These are phyloP conservation scores for Steinernema hermaphroditum DNA, from an alignment of 2,888 invertebrate species.

Conservation along the genomic window DNA sequence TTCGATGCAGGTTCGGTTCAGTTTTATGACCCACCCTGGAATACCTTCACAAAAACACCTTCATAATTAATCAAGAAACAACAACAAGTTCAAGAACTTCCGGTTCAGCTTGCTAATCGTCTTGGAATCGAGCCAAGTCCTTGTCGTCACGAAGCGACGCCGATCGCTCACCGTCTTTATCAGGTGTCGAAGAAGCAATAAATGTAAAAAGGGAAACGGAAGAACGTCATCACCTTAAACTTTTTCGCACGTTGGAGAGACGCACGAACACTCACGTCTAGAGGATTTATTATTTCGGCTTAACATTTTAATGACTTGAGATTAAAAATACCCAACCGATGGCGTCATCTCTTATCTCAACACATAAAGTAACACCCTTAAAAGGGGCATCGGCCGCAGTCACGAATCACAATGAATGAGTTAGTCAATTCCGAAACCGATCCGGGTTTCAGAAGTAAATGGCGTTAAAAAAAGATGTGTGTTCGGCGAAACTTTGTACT, in stretches of 20 bases:
- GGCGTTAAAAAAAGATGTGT: neutral
- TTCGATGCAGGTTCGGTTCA: too few species aligned
- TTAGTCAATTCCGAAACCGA: too few species aligned
- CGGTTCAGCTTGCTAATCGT: too few species aligned
- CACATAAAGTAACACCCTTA: neutral
- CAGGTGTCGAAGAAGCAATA: conserved; percentile 8
- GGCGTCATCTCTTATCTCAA: neutral
- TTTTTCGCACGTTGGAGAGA: neutral
- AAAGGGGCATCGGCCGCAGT: too few species aligned
- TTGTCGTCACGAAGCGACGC: too few species aligned
- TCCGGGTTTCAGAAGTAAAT: neutral
- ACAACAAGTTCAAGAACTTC: too few species aligned
- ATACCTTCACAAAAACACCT: too few species aligned
- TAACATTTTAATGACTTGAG: conserved; percentile 10
- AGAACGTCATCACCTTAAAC: conserved; percentile 1
- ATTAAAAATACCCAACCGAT: neutral
- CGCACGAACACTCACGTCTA: conserved; percentile 4
- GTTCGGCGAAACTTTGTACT: neutral
- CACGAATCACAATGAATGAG: too few species aligned
- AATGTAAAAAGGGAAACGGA: conserved; percentile 15
- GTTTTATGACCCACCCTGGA: too few species aligned
- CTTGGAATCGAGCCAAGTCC: too few species aligned
- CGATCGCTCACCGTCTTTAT: neutral
- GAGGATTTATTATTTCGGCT: neutral
- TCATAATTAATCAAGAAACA: too few species aligned